Percentiles rank a stretch among this genome's conserved stretches.
Conservation (phyloP, 2,797 vertebrate species). For the Pogonophryne albipinna region DNA sequence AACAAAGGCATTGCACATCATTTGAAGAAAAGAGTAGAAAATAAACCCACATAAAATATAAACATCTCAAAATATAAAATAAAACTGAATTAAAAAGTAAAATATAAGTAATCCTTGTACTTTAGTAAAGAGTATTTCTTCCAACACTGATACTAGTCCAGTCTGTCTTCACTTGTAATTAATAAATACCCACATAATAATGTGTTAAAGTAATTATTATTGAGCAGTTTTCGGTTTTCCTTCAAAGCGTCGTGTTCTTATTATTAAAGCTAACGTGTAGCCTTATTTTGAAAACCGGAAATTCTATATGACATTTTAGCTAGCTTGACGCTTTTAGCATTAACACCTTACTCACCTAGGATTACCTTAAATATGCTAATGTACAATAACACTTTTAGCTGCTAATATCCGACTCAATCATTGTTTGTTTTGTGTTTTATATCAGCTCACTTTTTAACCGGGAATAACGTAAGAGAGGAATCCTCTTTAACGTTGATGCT, state of each 20-base stretch:
- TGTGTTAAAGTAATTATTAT: too few species aligned
- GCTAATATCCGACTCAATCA: too few species aligned
- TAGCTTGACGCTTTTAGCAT: conserved; percentile 33
- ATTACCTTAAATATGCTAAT: conserved; percentile 22
- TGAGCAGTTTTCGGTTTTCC: background rate
- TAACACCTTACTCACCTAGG: conserved; percentile 5
- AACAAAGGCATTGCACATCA: too few species aligned
- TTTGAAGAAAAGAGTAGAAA: too few species aligned
- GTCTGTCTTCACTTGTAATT: accelerated
- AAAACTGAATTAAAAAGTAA: background rate
- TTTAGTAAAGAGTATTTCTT: too few species aligned
- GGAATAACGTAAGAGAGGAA: background rate
- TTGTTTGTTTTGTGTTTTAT: too few species aligned
- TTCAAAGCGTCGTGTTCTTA: background rate
- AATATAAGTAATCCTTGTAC: too few species aligned
- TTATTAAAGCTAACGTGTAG: background rate
- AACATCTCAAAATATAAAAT: background rate
- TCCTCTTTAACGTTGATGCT: conserved; percentile 60
- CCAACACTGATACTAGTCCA: too few species aligned
- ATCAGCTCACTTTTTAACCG: conserved; percentile 1
- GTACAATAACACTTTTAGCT: background rate
- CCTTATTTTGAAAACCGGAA: conserved; percentile 35
- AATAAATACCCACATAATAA: too few species aligned
- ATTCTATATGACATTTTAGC: background rate
- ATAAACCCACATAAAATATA: too few species aligned